phyloP scores from a whole-genome alignment of 2,888 invertebrate genomes.

The Sminthurinus aureus region DNA sequence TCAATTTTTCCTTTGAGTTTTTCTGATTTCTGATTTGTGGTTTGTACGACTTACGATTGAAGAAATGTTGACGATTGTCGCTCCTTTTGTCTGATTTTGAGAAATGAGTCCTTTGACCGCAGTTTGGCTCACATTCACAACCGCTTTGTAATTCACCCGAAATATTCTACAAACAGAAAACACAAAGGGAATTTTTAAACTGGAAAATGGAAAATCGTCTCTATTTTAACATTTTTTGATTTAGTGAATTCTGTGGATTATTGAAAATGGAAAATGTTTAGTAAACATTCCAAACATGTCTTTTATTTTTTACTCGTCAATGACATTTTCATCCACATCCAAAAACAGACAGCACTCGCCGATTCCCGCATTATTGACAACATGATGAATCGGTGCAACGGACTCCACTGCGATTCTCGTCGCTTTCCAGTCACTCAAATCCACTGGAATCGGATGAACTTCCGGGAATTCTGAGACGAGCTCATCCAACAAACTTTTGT shows the following conservation, averaged over 20 bases:
- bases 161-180: neutral
- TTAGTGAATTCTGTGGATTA: neutral
- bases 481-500: neutral
- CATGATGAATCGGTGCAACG: slow-evolving; percentile 3
- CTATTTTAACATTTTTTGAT: neutral
- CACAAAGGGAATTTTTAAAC: too few relatives aligned
- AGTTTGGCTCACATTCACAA: slow-evolving; percentile 24
- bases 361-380: neutral
- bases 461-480: neutral
- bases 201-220: neutral
- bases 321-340: neutral
- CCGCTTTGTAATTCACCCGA: slow-evolving; percentile 18
- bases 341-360: neutral
- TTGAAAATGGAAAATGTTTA: neutral
- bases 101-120: slow-evolving; percentile 24
- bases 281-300: neutral
- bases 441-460: neutral
- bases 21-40: too few relatives aligned
- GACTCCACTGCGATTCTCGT: neutral
- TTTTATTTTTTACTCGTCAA: neutral
- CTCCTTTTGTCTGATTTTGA: slow-evolving; percentile 21
- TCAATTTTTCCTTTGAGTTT: too few relatives aligned
- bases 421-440: neutral
- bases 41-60: too few relatives aligned
- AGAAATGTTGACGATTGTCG: slow-evolving; percentile 47